phyloP scores from a whole-genome alignment of 1,140 invertebrate genomes.

The Drosophila parabipectinata region DNA sequence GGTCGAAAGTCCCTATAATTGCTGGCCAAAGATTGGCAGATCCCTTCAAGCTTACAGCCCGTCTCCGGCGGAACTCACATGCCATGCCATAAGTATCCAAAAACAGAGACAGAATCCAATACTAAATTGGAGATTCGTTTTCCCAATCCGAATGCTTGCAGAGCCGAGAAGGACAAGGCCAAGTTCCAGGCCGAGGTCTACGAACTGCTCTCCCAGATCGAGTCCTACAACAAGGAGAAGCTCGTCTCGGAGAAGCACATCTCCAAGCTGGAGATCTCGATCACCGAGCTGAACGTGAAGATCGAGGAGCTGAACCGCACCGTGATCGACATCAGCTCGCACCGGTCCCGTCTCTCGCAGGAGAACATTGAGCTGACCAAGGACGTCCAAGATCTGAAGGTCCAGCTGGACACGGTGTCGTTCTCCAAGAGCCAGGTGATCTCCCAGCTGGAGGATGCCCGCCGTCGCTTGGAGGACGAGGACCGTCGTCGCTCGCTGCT shows the following conservation, averaged over 20 bases:
- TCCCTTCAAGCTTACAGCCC: slow-evolving; percentile 48
- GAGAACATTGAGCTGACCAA: slow-evolving; percentile 97
- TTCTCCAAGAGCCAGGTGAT: slow-evolving; percentile 95
- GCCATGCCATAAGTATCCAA: slow-evolving; percentile 67
- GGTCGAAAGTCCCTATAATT: slow-evolving; percentile 13
- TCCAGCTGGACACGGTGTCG: slow-evolving; percentile 94
- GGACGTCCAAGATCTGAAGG: slow-evolving; percentile 97
- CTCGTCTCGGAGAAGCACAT: slow-evolving; percentile 93
- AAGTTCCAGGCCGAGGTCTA: slow-evolving; percentile 98
- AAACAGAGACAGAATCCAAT: not conserved
- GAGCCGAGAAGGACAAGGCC: slow-evolving; percentile 97
- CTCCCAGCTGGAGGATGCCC: slow-evolving; percentile 95
- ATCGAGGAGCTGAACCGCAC: slow-evolving; percentile 98
- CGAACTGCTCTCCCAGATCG: slow-evolving; percentile 96
- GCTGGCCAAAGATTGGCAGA: slow-evolving; percentile 23
- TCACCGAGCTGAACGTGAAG: slow-evolving; percentile 95
- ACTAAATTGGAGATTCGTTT: slow-evolving; percentile 39
- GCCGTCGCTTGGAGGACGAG: slow-evolving; percentile 96
- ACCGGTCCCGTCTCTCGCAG: slow-evolving; percentile 93
- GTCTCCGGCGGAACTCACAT: slow-evolving; percentile 35
- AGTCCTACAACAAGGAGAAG: slow-evolving; percentile 96
- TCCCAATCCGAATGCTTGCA: slow-evolving; percentile 85
- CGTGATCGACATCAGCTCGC: slow-evolving; percentile 96
- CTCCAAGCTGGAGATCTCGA: slow-evolving; percentile 94
- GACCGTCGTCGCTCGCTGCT: slow-evolving; percentile 95